Base-by-base conservation (phyloP, 30 jellyfish, hydroid and myxozoan species). In the Hydra vulgaris region DNA sequence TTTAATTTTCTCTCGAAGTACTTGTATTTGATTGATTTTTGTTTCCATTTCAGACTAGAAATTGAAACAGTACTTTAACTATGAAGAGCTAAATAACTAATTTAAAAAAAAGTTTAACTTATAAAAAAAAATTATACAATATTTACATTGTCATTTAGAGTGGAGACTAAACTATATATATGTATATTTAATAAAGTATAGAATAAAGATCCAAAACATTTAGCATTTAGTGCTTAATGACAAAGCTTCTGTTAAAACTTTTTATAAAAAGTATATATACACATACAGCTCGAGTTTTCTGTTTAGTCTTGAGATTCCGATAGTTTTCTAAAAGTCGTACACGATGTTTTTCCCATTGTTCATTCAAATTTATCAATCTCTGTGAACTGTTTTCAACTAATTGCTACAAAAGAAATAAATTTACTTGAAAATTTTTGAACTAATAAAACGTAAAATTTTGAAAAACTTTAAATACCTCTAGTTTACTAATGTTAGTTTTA, bases 341-440 rank as follows among this genome's bases (percentile, higher is more conserved):
- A 54, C 99, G 90, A 70, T 87, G 99, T 52, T 84, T 82, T 53
- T 94, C 99, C 99, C 99, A 94, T 76, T 94, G 99, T 26, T 81
- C 85, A 12, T 95, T 93, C 18, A 94, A 83, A 74, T 79, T 88
- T 1, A 94, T 86, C 70, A 94, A 75, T 52, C 96, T 79, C 74
- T 87, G 94, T 24, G 89, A 23, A 52, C 99, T 94, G 86, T 68
- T 87, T 40, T 88, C 96, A 15, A 94, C 93, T 22, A 94, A 85
- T 91, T 91, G 88, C 98, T 91, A 80, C 18, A 69, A 56, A 22
- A 56, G 27, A 53, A 54, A 73, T 15, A n/a, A n/a, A 68, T n/a
- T 20, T 23, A 20, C 27, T 68, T n/a, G n/a, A n/a, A 16, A n/a
- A 1, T 23, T 68, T 68, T 68, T 20, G 75, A n/a, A 23, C 71